phyloP scores from a whole-genome alignment of 2,113 vertebrate genomes.

The Acinonyx jubatus region DNA sequence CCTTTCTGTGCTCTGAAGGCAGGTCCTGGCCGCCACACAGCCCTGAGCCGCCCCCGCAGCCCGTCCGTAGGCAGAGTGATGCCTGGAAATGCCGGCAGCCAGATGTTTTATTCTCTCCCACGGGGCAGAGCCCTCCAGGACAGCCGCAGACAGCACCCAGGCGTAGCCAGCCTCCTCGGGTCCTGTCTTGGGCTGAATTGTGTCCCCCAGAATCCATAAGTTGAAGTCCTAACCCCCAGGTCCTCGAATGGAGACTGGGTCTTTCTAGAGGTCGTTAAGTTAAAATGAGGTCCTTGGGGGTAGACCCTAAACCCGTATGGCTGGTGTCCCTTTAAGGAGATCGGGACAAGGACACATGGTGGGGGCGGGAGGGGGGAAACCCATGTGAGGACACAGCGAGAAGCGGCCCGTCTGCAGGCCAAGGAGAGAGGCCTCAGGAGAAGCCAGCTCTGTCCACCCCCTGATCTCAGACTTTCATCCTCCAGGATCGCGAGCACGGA shows the following conservation, averaged over 20 bases:
- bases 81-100: rapidly evolving
- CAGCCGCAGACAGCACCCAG: not conserved
- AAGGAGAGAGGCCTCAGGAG: not conserved
- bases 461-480: not conserved
- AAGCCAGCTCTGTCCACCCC: not conserved
- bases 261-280: not conserved
- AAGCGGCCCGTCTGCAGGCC: not conserved
- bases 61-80: not conserved
- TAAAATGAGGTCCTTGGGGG: not conserved
- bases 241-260: not conserved
- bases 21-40: rapidly evolving
- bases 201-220: not conserved
- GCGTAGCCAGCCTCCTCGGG: not conserved
- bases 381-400: not conserved
- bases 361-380: no score
- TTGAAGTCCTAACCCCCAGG: not conserved
- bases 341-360: not conserved
- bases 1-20: not conserved
- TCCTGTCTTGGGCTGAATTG: not conserved
- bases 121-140: rapidly evolving
- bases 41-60: not conserved
- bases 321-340: not conserved
- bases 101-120: no score
- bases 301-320: not conserved
- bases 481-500: rapidly evolving